These are phyloP conservation scores for Scaptomyza montana DNA, from an alignment of 1,140 invertebrate genomes.

Conservation along the genomic window DNA sequence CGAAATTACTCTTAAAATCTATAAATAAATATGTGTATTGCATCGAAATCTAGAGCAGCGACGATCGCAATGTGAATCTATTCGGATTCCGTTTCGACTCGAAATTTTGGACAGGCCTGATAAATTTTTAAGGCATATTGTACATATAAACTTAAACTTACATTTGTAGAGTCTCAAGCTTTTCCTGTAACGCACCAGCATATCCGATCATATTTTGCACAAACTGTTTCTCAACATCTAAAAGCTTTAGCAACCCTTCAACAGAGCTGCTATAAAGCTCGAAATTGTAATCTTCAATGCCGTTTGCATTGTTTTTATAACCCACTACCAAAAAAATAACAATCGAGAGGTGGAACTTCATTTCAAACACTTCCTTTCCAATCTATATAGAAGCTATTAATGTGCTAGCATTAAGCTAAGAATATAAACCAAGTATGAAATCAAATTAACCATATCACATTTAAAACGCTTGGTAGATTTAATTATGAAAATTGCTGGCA, in stretches of 20 bases:
- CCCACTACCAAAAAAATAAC: neutral
- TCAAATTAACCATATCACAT: neutral
- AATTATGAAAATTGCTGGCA: neutral
- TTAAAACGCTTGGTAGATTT: neutral
- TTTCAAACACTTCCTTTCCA: neutral
- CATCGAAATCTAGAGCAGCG: no score
- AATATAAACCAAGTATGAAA: neutral
- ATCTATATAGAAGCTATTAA: neutral
- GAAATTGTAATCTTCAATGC: neutral
- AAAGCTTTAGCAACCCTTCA: conserved; percentile 22
- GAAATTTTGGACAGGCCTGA: no score
- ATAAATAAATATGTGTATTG: no score
- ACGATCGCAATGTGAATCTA: no score
- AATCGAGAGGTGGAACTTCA: neutral
- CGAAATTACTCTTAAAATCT: no score
- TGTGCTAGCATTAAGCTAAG: neutral
- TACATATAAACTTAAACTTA: conserved; percentile 8
- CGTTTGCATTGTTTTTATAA: neutral
- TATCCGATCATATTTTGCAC: conserved; percentile 31
- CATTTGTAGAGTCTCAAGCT: conserved; percentile 37
- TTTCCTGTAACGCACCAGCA: conserved; percentile 31
- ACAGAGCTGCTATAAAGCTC: conserved; percentile 38
- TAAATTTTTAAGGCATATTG: neutral
- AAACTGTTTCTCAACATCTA: conserved; percentile 36
- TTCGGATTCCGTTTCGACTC: no score